phyloP scores from a whole-genome alignment of 1,140 invertebrate genomes.

The Drosophila obscura region DNA sequence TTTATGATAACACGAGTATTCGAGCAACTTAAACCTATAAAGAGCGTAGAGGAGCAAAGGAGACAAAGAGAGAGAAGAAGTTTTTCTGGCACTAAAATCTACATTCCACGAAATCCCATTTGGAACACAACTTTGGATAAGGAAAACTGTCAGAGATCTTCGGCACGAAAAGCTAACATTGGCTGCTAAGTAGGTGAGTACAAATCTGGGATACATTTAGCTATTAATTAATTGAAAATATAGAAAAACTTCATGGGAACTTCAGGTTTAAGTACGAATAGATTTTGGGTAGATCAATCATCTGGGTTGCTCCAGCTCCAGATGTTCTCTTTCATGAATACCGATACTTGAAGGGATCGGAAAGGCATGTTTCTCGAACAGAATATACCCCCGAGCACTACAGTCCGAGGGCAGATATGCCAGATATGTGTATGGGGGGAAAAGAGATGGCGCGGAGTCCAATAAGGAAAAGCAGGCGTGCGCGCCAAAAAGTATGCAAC shows the following conservation, averaged over 20 bases:
- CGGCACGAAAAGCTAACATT: conserved; percentile 1
- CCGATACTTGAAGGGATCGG: too few relatives aligned
- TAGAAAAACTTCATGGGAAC: neutral
- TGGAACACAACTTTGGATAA: conserved; percentile 18
- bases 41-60: neutral
- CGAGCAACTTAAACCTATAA: conserved; percentile 28
- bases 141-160: conserved; percentile 1
- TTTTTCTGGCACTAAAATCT: conserved; percentile 13
- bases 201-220: too few relatives aligned
- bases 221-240: too few relatives aligned
- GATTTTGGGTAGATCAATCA: too few relatives aligned
- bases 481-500: conserved; percentile 60
- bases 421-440: neutral
- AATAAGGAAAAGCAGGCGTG: conserved; percentile 8
- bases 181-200: conserved; percentile 37
- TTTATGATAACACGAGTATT: conserved; percentile 44
- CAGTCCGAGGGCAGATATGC: too few relatives aligned
- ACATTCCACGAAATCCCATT: conserved; percentile 19
- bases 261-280: neutral
- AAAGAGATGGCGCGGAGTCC: conserved; percentile 27
- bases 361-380: neutral
- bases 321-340: too few relatives aligned
- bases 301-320: too few relatives aligned
- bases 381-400: too few relatives aligned
- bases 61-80: conserved; percentile 10